A percentile compares a stretch with the other conserved stretches of the same genome.
Evolutionary conservation across 2,797 vertebrate genomes (phyloP).

Genomic region (Silurus lanzhouensis): DNA sequence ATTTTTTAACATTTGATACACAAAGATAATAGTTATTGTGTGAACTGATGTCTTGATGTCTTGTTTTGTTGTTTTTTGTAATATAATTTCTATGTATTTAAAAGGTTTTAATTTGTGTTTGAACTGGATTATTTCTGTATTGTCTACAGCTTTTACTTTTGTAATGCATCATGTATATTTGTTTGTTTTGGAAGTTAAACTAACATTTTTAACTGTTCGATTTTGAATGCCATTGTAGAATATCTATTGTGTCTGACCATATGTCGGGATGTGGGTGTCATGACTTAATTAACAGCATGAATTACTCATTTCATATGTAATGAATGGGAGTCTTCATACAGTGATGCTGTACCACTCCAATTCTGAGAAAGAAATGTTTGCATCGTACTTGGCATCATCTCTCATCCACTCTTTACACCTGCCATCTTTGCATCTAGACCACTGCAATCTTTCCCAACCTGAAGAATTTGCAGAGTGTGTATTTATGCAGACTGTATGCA

Average conservation of each 20-base stretch:
- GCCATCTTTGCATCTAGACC: constrained; percentile 41
- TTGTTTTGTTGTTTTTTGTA: not conserved
- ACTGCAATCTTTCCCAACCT: not conserved
- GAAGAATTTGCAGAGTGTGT: not conserved
- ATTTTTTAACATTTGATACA: not conserved
- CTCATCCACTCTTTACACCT: constrained; percentile 45
- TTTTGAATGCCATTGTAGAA: constrained; percentile 12
- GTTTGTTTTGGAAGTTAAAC: constrained; percentile 2
- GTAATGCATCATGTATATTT: not conserved
- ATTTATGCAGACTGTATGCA: constrained; percentile 1
- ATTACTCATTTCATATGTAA: constrained; percentile 55
- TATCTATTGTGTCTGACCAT: not conserved
- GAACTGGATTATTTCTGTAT: not conserved
- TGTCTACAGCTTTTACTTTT: not conserved
- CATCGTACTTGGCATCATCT: constrained; percentile 3
- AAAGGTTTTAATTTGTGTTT: not conserved
- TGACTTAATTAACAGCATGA: constrained; percentile 59
- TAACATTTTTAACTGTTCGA: not conserved
- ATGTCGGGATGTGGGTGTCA: constrained; percentile 38
- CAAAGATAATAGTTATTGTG: not conserved
- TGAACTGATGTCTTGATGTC: not conserved
- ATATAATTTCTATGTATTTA: not conserved
- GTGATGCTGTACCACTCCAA: constrained; percentile 33
- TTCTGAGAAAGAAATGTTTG: constrained; percentile 53
- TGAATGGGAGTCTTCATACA: constrained; percentile 66